Evolutionary conservation across 2,888 invertebrate species (phyloP), one percentile per base, ranked within the genome.

Genomic region (Mythimna vitellina): DNA sequence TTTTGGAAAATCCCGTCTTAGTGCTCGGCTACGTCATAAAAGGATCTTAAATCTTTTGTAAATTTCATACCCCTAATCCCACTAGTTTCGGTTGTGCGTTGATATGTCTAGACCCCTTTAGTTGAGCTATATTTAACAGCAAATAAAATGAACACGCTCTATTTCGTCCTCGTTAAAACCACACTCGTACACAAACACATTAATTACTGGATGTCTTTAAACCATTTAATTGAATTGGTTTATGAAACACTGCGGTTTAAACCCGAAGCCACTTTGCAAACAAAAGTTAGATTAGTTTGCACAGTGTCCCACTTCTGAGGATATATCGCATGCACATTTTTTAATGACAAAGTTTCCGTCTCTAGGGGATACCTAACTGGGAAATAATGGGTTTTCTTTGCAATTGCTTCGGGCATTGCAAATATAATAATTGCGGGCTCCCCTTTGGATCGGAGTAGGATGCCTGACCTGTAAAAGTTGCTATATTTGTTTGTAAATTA

Each of bases 251-350:
- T 68, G 70, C 63, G 77, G 81, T 69, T 73, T 74, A 46, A 60
- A 22, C 66, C 76, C 60, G 73, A 79, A 87, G 87, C 85, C 88
- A 89, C 89, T 88, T 86, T 58, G 80, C 87, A 89, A 90, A 92
- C 91, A 88, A 87, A 92, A 92, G 91, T 93, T 92, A 92, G 88
- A 93, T 93, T 92, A 92, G 92, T 91, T 92, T 82, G 72, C 82
- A 69, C 67, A 68, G 53, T 80, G 76, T 66, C 53, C 74, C 54
- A 72, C 66, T 77, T 76, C 58, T 20, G 49, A 70, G 68, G 70
- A 83, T 86, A 80, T 82, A 86, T 79, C 67, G 83, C 76, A 78
- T 78, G 79, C 80, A 78, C 82, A 85, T 84, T 80, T 83, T 82
- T 84, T 80, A 78, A 84, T 78, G 80, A 76, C 73, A 82, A 82